Conservation (phyloP, 2,113 vertebrate genomes). For the Bagarius yarrelli region DNA sequence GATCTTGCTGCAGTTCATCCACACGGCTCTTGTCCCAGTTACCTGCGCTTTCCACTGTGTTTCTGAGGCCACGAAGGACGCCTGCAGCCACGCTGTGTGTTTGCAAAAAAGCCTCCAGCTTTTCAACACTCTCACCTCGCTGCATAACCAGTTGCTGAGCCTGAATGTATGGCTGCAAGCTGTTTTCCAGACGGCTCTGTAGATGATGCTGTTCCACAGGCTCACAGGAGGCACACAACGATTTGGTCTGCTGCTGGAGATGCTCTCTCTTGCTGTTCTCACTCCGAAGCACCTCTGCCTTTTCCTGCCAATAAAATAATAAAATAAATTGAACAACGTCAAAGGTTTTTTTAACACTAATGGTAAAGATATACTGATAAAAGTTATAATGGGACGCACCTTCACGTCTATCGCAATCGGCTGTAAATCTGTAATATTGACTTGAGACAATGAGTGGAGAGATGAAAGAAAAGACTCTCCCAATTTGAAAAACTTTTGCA, state of each 20-base stretch:
- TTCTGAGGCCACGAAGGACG: constrained; percentile 73
- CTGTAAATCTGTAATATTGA: constrained; percentile 76
- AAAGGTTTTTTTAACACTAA: background rate
- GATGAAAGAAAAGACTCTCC: constrained; percentile 82
- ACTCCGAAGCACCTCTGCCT: constrained; percentile 68
- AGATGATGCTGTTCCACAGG: constrained; percentile 76
- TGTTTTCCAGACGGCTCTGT: constrained; percentile 77
- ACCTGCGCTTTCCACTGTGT: constrained; percentile 80
- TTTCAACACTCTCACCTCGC: constrained; percentile 75
- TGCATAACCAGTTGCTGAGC: constrained; percentile 75
- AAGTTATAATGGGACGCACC: constrained; percentile 62
- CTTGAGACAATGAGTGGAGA: constrained; percentile 78
- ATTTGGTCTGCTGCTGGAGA: constrained; percentile 75
- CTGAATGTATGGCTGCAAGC: constrained; percentile 83
- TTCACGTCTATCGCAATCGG: constrained; percentile 72
- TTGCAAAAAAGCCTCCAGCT: constrained; percentile 77
- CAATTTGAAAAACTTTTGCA: constrained; percentile 87
- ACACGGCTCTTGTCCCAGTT: constrained; percentile 84
- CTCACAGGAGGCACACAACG: constrained; percentile 74
- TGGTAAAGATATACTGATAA: background rate
- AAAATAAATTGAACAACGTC: background rate
- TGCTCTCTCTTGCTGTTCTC: constrained; percentile 70
- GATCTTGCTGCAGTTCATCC: constrained; percentile 78
- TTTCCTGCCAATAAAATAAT: constrained; percentile 72
- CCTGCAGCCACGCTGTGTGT: constrained; percentile 65